Percentiles rank a stretch among this genome's conserved stretches.
Evolutionary conservation across 2,888 invertebrate genomes (phyloP).

Genomic region (Diarsia brunnea): DNA sequence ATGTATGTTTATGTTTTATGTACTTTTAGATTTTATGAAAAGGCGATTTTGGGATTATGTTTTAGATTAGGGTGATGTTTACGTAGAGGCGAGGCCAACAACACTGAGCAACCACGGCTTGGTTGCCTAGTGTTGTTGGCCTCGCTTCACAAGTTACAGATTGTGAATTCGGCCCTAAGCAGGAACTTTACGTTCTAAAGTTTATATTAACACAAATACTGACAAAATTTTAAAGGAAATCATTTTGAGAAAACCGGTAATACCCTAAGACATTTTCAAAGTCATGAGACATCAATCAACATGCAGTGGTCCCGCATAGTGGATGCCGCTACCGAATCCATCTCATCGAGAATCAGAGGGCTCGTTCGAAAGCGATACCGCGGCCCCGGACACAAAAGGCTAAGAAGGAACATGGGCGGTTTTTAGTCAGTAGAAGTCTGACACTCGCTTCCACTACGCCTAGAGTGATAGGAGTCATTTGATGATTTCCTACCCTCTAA

Average conservation of each 20-base stretch:
- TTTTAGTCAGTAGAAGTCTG: too few relatives aligned
- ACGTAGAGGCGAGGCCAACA: too few relatives aligned
- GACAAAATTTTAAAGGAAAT: neutral
- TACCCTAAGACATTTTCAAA: neutral
- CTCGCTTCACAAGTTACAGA: neutral
- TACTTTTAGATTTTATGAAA: slow-evolving; percentile 39
- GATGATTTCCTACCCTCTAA: too few relatives aligned
- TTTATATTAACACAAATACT: neutral
- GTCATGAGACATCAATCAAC: neutral
- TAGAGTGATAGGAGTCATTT: too few relatives aligned
- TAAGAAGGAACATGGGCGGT: too few relatives aligned
- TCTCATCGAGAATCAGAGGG: neutral
- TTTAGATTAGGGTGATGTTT: slow-evolving; percentile 9
- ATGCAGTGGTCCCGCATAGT: too few relatives aligned
- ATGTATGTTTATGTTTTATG: slow-evolving; percentile 30
- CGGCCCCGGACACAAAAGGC: too few relatives aligned
- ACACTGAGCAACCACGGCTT: too few relatives aligned
- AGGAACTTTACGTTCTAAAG: neutral
- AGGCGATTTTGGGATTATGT: slow-evolving; percentile 19
- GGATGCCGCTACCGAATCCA: neutral
- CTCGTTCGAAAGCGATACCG: too few relatives aligned
- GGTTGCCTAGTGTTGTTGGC: neutral
- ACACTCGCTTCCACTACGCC: too few relatives aligned
- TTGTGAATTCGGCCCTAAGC: neutral
- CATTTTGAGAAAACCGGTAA: neutral